Conservation (phyloP, 2,888 invertebrate species). For the Lepidonotus clava region DNA sequence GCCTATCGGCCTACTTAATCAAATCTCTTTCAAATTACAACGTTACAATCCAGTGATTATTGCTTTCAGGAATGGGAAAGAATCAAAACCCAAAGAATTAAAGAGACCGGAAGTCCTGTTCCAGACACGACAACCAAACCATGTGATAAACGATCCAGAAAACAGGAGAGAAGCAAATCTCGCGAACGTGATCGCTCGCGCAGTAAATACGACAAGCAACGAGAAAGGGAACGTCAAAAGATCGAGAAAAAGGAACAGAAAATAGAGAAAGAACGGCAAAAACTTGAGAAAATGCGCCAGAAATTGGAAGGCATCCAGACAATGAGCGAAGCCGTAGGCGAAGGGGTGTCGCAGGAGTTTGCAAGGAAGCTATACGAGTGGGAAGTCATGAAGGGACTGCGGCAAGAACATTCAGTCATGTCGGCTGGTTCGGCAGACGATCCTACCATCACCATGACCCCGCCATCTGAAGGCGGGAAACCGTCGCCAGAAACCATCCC, state of each 20-base stretch:
- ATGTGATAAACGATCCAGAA: constrained; percentile 40
- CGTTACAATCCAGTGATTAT: not conserved
- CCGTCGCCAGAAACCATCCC: not conserved
- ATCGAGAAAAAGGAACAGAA: constrained; percentile 76
- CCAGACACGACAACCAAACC: constrained; percentile 47
- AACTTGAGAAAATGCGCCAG: constrained; percentile 83
- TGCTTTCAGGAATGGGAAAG: constrained; percentile 43
- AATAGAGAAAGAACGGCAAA: constrained; percentile 84
- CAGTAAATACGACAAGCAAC: constrained; percentile 59
- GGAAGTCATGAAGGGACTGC: constrained; percentile 81
- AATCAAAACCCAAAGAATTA: constrained; percentile 46
- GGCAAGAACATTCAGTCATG: not conserved
- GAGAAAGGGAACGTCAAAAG: constrained; percentile 59
- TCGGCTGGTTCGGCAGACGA: not conserved
- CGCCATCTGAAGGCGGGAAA: not conserved
- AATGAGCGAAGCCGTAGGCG: constrained; percentile 89
- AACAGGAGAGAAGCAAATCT: constrained; percentile 55
- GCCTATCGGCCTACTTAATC: not conserved
- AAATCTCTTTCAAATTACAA: not conserved
- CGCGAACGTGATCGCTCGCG: constrained; percentile 61
- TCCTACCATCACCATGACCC: not conserved
- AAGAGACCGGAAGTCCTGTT: constrained; percentile 55
- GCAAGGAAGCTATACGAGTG: constrained; percentile 94
- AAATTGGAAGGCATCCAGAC: constrained; percentile 67
- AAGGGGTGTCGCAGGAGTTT: constrained; percentile 93